Percentiles rank a stretch among this genome's conserved stretches.
Evolutionary conservation across 2,888 invertebrate genomes (phyloP).

Genomic region (Clivina fossor): DNA sequence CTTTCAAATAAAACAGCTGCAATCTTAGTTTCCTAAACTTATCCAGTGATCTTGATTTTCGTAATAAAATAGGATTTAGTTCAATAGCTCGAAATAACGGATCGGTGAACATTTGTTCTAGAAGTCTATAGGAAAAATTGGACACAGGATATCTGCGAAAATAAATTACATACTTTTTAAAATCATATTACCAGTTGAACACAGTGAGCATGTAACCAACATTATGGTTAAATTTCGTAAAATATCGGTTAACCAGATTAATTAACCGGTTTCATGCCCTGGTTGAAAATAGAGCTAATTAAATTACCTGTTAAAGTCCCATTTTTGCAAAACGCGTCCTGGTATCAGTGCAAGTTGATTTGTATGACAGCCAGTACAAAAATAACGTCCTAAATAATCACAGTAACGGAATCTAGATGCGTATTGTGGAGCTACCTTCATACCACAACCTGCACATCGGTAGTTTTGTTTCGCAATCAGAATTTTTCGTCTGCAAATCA

Average conservation of each 20-base stretch:
- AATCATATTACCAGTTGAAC: no score
- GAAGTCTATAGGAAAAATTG: conserved; percentile 73
- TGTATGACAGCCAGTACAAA: conserved; percentile 84
- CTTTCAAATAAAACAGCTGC: conserved; percentile 69
- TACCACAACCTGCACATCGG: conserved; percentile 83
- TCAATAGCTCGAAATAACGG: conserved; percentile 76
- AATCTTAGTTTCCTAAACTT: conserved; percentile 62
- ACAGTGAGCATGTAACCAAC: no score
- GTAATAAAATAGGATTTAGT: conserved; percentile 67
- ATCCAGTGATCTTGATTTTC: conserved; percentile 63
- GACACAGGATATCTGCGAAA: conserved; percentile 72
- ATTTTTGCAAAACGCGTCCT: conserved; percentile 64
- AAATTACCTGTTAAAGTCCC: conserved; percentile 63
- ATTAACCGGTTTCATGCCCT: no score
- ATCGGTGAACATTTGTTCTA: conserved; percentile 75
- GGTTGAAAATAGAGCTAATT: no score
- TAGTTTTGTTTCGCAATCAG: conserved; percentile 73
- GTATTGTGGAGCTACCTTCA: conserved; percentile 72
- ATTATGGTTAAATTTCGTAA: no score
- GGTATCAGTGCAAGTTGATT: conserved; percentile 74
- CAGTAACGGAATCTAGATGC: conserved; percentile 77
- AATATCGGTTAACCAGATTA: no score
- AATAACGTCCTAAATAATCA: conserved; percentile 80
- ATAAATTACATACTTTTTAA: conserved; percentile 11
- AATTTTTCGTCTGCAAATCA: conserved; percentile 59